Base-by-base conservation (phyloP, 2,113 vertebrate genomes). In the zebrafish (Danio rerio) region DNA sequence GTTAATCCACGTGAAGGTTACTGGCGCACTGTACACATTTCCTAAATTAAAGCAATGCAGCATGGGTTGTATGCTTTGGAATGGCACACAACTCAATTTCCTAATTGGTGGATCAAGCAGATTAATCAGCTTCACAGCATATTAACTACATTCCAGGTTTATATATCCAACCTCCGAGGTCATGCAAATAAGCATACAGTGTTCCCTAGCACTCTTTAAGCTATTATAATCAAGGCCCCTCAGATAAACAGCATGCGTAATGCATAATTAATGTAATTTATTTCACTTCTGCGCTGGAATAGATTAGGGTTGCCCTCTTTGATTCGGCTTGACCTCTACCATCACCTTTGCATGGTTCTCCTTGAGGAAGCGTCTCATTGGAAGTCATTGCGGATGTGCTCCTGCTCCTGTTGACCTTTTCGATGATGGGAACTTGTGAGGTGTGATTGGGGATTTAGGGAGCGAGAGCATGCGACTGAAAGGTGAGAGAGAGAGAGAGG, bases 251-350 rank as follows among this genome's bases (percentile, higher is more conserved):
- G 53, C 31, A 40, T 15, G 47, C 69, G 31, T 68, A 62, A 74
- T 81, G 81, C 81, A 88, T 81, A 78, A 83, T 84, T 65, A 78
- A 85, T 87, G 86, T 81, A 68, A 85, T 87, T 87, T 86, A 86
- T 84, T 84, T 84, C 47, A 13, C 75, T 72, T 65, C 61, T 21
- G 50, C 11, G 47, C 47, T 62, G 66, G 31, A 72, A 69, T 78
- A 66, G 66, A 83, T 78, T 73, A 72, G 45, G 58, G 13, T 59
- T 79, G 81, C 69, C 80, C 61, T 69, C 52, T 69, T 77, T 81
- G 69, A 71, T 82, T 69, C 12, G 18, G 65, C 16, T 3, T 87
- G 86, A 83, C 86, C 86, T 85, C 81, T 58, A 66, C 47, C 71
- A 49, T 73, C 80, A 74, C 69, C 76, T 66, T 6, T 50, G 61